Percentiles rank a stretch among this genome's conserved stretches.
phyloP scores from a whole-genome alignment of 2,113 vertebrate species.

The Platysteira castanea region DNA sequence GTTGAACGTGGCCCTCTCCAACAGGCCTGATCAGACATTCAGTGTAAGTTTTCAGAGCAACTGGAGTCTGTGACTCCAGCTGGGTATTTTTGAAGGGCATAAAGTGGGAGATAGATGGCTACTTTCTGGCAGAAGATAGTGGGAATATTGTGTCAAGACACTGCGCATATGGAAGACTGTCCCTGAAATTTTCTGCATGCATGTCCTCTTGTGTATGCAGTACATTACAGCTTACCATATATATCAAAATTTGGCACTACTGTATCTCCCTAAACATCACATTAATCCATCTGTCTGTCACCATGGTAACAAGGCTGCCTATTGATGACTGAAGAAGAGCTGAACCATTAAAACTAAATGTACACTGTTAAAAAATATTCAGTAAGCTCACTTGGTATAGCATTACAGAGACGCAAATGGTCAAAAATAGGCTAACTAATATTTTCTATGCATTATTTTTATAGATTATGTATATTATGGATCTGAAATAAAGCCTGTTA shows the following conservation, averaged over 20 bases:
- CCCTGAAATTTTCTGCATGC: neutral
- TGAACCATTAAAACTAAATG: conserved; percentile 38
- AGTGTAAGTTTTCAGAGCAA: neutral
- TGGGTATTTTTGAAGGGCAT: neutral
- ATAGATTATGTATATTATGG: neutral
- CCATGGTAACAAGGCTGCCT: conserved; percentile 53
- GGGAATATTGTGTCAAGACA: neutral
- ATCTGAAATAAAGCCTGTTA: neutral
- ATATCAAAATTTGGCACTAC: conserved; percentile 35
- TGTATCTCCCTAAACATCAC: neutral
- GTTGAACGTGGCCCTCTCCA: neutral
- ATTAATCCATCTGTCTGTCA: conserved; percentile 55
- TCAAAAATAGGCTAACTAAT: neutral
- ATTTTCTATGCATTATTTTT: neutral
- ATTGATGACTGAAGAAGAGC: conserved; percentile 41
- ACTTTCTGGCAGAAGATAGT: neutral
- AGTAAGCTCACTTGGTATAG: neutral
- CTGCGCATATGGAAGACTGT: neutral
- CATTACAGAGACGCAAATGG: neutral
- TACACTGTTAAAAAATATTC: neutral
- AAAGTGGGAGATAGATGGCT: neutral
- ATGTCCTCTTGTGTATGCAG: neutral
- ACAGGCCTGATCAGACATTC: neutral
- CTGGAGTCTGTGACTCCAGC: neutral
- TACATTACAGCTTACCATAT: neutral